Conservation (phyloP, 2,113 vertebrate species). For the Petroica traversi region DNA sequence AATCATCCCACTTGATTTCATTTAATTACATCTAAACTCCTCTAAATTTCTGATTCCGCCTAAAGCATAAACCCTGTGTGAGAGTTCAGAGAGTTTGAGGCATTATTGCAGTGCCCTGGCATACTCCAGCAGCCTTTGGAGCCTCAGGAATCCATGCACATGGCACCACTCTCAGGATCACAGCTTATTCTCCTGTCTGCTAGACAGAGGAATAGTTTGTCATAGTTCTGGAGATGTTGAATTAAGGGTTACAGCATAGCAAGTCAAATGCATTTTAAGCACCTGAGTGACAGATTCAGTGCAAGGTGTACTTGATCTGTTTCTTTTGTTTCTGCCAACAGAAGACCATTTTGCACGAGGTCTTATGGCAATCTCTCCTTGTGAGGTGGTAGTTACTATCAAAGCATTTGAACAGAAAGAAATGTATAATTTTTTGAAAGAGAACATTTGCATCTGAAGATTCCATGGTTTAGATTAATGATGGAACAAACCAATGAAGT, state of each 20-base stretch:
- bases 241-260: neutral
- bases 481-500: neutral
- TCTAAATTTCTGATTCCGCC: neutral
- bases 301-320: neutral
- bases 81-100: neutral
- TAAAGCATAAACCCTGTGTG: neutral
- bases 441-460: neutral
- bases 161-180: neutral
- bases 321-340: neutral
- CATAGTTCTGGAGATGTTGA: neutral
- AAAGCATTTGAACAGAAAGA: neutral
- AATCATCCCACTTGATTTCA: neutral
- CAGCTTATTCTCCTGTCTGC: neutral
- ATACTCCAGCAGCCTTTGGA: neutral
- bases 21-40: neutral
- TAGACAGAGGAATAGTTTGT: neutral
- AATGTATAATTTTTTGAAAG: neutral
- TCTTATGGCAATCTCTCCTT: neutral
- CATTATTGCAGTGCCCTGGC: neutral
- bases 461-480: neutral
- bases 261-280: neutral
- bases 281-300: neutral
- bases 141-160: neutral
- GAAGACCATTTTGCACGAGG: neutral
- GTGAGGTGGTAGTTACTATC: neutral